Conservation (phyloP, 2,888 invertebrate species). For the Torymus auratus region DNA sequence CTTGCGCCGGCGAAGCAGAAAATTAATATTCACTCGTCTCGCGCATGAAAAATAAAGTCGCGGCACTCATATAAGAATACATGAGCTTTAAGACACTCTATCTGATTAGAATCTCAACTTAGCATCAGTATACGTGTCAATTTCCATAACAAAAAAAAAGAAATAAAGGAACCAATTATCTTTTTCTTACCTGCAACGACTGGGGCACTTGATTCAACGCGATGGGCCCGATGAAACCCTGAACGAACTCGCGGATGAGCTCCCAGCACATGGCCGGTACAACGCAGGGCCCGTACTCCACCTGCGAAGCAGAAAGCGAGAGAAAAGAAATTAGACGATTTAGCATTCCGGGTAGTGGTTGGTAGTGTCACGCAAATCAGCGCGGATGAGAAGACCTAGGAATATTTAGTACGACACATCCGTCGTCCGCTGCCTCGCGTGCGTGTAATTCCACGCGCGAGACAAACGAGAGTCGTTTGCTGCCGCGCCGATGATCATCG, state of each 20-base stretch:
- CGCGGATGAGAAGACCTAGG: constrained; percentile 40
- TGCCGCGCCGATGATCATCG: no score
- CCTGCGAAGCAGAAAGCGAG: constrained; percentile 75
- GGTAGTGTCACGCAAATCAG: constrained; percentile 7
- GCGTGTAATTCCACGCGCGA: no score
- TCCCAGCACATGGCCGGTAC: constrained; percentile 94
- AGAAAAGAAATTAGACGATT: no score
- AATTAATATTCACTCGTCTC: background rate
- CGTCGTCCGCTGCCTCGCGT: background rate
- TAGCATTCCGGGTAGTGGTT: no score
- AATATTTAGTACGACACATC: constrained; percentile 34
- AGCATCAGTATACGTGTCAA: no score
- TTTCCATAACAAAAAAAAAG: background rate
- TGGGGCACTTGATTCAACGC: constrained; percentile 86
- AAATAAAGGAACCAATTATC: background rate
- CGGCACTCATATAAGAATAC: no score
- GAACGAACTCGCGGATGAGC: constrained; percentile 92
- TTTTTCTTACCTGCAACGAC: constrained; percentile 79
- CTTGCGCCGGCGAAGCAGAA: background rate
- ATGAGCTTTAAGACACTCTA: no score
- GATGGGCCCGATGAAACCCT: constrained; percentile 90
- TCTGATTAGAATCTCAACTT: no score
- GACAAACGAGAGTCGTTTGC: no score
- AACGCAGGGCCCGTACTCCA: constrained; percentile 94
- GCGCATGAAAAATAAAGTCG: no score